These are phyloP conservation scores for Incurvaria masculella DNA, from an alignment of 2,888 invertebrate species.

Conservation along the genomic window DNA sequence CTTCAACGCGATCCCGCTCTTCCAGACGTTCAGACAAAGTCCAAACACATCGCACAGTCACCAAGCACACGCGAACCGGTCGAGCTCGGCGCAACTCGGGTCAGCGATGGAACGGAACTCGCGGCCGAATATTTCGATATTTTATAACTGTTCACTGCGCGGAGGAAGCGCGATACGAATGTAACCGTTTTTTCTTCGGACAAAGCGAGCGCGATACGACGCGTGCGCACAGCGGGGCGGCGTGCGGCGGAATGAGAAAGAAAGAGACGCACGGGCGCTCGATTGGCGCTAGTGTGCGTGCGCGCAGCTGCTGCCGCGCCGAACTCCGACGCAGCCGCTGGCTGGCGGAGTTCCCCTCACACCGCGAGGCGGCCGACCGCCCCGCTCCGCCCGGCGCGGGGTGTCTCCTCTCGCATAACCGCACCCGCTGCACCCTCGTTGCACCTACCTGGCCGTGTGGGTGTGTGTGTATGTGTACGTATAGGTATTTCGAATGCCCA, in stretches of 20 bases:
- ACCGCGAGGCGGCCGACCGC: not conserved
- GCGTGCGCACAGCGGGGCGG: constrained; percentile 26
- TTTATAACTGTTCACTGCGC: not conserved
- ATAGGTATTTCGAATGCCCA: too few species aligned
- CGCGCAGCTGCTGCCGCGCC: constrained; percentile 7
- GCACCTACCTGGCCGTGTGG: too few species aligned
- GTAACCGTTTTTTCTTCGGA: constrained; percentile 19
- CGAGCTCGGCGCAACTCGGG: not conserved
- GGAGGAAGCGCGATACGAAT: not conserved
- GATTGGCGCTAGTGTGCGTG: constrained; percentile 21
- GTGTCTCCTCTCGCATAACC: not conserved
- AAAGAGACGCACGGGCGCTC: constrained; percentile 12
- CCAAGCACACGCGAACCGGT: not conserved
- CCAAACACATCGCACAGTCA: constrained; percentile 19
- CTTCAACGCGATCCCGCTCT: constrained; percentile 18
- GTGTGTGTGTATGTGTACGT: too few species aligned
- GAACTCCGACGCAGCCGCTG: not conserved
- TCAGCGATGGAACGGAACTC: not conserved
- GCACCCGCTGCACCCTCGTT: too few species aligned
- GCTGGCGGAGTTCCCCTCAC: not conserved
- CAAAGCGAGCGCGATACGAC: constrained; percentile 13
- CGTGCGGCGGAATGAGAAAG: constrained; percentile 32
- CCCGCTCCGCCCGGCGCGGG: not conserved
- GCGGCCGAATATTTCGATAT: not conserved
- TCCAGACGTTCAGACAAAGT: constrained; percentile 6